These are phyloP conservation scores for Drusus annulatus DNA, from an alignment of 1,140 invertebrate genomes.

Conservation along the genomic window DNA sequence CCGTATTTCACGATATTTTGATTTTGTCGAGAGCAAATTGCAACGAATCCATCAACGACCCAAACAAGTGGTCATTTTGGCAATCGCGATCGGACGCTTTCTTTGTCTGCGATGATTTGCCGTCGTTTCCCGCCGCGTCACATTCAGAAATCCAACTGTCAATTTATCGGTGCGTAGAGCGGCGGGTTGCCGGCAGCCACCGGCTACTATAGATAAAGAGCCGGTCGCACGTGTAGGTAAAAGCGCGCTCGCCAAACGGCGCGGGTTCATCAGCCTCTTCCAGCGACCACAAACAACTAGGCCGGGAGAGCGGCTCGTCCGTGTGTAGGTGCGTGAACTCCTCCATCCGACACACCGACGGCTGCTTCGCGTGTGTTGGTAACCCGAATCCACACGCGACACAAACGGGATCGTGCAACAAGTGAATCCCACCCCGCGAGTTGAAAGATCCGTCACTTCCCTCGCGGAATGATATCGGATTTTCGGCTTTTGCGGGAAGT, in stretches of 20 bases:
- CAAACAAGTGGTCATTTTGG: too few relatives aligned
- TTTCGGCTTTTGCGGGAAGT: too few relatives aligned
- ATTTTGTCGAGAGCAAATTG: too few relatives aligned
- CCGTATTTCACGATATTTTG: too few relatives aligned
- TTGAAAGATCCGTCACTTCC: too few relatives aligned
- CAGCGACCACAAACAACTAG: slow-evolving; percentile 45
- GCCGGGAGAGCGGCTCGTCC: slow-evolving; percentile 50
- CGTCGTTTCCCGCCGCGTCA: neutral
- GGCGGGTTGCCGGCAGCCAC: neutral
- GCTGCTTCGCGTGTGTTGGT: too few relatives aligned
- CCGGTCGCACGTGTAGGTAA: slow-evolving; percentile 44
- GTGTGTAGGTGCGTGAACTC: slow-evolving; percentile 43
- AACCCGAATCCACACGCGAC: neutral
- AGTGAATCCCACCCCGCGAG: neutral
- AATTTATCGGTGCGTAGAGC: neutral
- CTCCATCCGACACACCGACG: too few relatives aligned
- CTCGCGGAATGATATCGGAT: too few relatives aligned
- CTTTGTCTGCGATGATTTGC: neutral
- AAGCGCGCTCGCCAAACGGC: slow-evolving; percentile 47
- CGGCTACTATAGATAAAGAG: neutral
- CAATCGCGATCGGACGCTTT: neutral
- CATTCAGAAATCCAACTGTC: slow-evolving; percentile 23
- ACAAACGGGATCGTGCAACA: neutral
- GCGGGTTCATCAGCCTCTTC: slow-evolving; percentile 52
- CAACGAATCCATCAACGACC: too few relatives aligned